Base-by-base conservation (phyloP, 2,797 vertebrate genomes). In the Neosilurus mollespiculum region DNA sequence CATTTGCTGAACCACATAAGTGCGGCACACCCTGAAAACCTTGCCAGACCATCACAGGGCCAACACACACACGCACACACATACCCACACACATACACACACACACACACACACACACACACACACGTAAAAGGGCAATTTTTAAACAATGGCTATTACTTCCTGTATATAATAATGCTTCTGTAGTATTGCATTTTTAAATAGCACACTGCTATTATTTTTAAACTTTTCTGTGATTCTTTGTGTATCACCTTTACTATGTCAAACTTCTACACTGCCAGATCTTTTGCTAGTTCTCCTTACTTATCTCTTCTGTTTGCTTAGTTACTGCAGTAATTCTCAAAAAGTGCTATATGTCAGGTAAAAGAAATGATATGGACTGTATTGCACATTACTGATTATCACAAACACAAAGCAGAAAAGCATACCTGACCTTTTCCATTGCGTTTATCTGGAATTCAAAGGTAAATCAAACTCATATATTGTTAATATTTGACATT, bases 401-500 rank as follows among this genome's bases (percentile, higher is more conserved):
- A 51, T 20, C 22, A 71, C 43, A n/a, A 22, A 71, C 20, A 65
- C n/a, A 30, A 26, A 37, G 15, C 65, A 67, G 2, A 37, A 34
- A 34, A 37, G n/a, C 69, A 51, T n/a, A n/a, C 20, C 20, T 71
- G 20, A 71, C 22, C 69, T 71, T 71, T 71, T 15, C 43, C 43
- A 0, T 3, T 24, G 43, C 0, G 22, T 24, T 71, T 71, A 71
- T 53, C 22, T 71, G 24, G 49, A 53, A 51, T 71, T 71, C 22
- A 22, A 71, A 6, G n/a, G 22, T 24, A 71, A 51, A 71, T 51
- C n/a, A 51, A 51, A 71, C 69, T 53, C 43, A 70, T 10, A 69
- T 43, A 22, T 70, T 70, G 67, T 49, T 22, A 22, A 70, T 70
- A 70, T 70, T 70, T 43, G 34, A 70, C 37, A 49, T 43, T 70